Conservation (phyloP, 1,140 invertebrate species). For the Wiebesia pumilae region DNA sequence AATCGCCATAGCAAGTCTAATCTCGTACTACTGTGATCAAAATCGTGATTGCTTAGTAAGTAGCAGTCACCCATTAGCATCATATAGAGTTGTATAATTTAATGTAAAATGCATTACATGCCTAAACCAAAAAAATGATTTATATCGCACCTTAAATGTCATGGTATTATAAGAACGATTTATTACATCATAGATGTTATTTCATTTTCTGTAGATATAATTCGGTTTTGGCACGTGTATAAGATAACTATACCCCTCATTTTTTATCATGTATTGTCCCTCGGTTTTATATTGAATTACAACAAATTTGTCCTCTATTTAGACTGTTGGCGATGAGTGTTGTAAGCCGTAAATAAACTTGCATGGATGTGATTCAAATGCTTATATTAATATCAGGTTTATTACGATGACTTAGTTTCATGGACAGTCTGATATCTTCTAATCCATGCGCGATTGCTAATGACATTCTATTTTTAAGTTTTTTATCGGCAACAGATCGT, state of each 20-base stretch:
- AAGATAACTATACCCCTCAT: slow-evolving; percentile 62
- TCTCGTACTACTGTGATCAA: slow-evolving; percentile 57
- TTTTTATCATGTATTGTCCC: slow-evolving; percentile 71
- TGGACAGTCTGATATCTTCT: neutral
- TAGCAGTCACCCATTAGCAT: neutral
- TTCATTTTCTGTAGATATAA: slow-evolving; percentile 40
- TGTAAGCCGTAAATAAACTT: neutral
- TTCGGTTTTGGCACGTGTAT: slow-evolving; percentile 65
- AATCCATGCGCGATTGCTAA: neutral
- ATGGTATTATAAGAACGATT: neutral
- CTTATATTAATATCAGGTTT: neutral
- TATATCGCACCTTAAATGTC: slow-evolving; percentile 20
- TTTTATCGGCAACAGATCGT: neutral
- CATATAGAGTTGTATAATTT: slow-evolving; percentile 2
- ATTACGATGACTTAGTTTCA: too few relatives aligned
- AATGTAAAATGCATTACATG: slow-evolving; percentile 23
- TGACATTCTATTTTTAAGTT: neutral
- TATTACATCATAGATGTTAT: slow-evolving; percentile 29
- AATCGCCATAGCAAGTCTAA: slow-evolving; percentile 43
- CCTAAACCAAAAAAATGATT: slow-evolving; percentile 18
- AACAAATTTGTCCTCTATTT: neutral
- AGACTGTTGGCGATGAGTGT: neutral
- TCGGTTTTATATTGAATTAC: slow-evolving; percentile 54
- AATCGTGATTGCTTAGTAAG: slow-evolving; percentile 47
- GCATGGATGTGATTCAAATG: neutral